These are phyloP conservation scores for Anisognathus igniventris DNA, from an alignment of 2,797 vertebrate genomes.

Conservation along the genomic window DNA sequence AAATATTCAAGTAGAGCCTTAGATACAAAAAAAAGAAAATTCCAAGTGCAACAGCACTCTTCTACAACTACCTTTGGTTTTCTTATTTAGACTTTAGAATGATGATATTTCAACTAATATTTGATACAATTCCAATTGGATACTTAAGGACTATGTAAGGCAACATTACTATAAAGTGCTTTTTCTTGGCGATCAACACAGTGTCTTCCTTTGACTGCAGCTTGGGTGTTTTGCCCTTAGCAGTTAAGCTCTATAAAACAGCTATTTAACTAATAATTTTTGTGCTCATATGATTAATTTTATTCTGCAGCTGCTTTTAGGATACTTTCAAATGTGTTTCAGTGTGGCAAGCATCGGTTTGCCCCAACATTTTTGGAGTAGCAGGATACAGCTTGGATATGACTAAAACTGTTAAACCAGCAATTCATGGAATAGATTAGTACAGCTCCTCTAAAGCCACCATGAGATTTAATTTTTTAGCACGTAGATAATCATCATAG, in stretches of 20 bases:
- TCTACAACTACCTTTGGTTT: background rate
- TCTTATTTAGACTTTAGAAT: background rate
- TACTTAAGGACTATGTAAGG: background rate
- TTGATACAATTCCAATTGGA: background rate
- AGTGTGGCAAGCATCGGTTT: background rate
- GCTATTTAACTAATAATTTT: background rate
- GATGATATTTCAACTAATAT: background rate
- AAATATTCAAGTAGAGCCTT: background rate
- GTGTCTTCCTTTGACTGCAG: background rate
- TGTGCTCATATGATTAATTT: background rate
- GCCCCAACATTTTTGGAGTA: background rate
- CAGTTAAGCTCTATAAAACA: background rate
- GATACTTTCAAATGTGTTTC: background rate
- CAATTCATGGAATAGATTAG: background rate
- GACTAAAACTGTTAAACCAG: background rate
- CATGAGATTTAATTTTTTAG: background rate
- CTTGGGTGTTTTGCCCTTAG: background rate
- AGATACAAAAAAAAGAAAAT: background rate
- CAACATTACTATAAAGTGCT: background rate
- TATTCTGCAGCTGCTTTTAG: background rate
- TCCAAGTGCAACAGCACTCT: background rate
- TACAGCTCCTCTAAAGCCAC: background rate
- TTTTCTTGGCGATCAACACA: background rate
- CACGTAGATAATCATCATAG: background rate
- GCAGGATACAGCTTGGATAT: background rate